These are phyloP conservation scores for Eledona agricola DNA, from an alignment of 2,888 invertebrate species.

Conservation along the genomic window DNA sequence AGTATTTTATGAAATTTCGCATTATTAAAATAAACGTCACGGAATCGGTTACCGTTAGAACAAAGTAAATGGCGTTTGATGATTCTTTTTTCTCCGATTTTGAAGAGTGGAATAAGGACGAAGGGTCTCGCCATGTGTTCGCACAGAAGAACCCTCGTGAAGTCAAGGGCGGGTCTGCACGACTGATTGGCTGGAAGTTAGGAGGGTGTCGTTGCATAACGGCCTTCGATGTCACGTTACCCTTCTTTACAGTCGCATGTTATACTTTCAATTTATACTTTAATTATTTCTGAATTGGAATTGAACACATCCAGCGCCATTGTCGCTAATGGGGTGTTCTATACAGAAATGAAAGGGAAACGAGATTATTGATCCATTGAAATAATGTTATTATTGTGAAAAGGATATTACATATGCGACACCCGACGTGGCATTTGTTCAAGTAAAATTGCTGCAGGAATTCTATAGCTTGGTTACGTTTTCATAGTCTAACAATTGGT, in stretches of 20 bases:
- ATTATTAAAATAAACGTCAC: too few species aligned
- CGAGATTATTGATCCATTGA: slow-evolving; percentile 45
- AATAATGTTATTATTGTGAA: slow-evolving; percentile 48
- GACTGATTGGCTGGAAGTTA: slow-evolving; percentile 56
- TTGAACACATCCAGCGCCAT: slow-evolving; percentile 44
- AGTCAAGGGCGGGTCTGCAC: slow-evolving; percentile 58
- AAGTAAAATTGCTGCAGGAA: too few species aligned
- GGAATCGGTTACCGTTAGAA: too few species aligned
- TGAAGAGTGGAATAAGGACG: too few species aligned
- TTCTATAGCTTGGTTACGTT: too few species aligned
- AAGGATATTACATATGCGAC: slow-evolving; percentile 28
- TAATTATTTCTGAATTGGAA: slow-evolving; percentile 50
- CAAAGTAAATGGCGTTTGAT: slow-evolving; percentile 2
- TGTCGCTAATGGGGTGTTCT: slow-evolving; percentile 34
- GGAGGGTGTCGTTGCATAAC: slow-evolving; percentile 57
- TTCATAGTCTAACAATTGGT: too few species aligned
- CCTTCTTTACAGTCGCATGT: slow-evolving; percentile 51
- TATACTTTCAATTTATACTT: slow-evolving; percentile 55
- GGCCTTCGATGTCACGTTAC: slow-evolving; percentile 49
- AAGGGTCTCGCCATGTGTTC: slow-evolving; percentile 18
- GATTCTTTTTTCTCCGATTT: too few species aligned
- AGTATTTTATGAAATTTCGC: slow-evolving; percentile 22
- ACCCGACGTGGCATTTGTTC: too few species aligned
- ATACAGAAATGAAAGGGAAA: slow-evolving; percentile 35
- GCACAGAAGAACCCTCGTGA: slow-evolving; percentile 46